Base-by-base conservation (phyloP, 1,140 invertebrate species). In the Acyrthosiphon pisum region DNA sequence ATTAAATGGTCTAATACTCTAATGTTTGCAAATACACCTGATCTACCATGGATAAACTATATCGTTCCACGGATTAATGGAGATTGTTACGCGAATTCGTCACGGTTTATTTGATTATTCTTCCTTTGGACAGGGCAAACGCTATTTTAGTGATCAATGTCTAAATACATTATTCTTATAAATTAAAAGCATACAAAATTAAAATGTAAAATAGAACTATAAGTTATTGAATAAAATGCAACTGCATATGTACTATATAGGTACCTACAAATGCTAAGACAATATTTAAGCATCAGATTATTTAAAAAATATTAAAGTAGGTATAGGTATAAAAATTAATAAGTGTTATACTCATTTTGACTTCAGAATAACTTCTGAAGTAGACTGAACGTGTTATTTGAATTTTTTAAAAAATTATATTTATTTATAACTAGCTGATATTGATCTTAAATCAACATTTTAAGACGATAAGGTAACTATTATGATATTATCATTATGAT, bases 1-100 rank as follows among this genome's bases (percentile, higher is more conserved):
- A 90, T 90, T 60, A n/a, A 90, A 56, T 90, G 50, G 53, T 90
- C 6, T 90, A 90, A 56, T 90, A 35, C 37, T 90, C 6, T 68
- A 90, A 90, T 90, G 53, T 60, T 90, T 60, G 35, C 18, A 60
- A 41, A 44, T 44, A 2, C 23, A 68, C 20, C 35, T 60, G 89
- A 90, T 90, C 26, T 23, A 44, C 89, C 89, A 41, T 60, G 37
- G 18, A 41, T 60, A 90, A 90, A 60, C 37, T 37, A 41, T 37
- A 41, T 56, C 9, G 8, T 90, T 90, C 41, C 35, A 30, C 89
- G 37, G 89, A 60, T 60, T 60, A 90, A 90, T 60, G 9, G 30
- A 68, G 22, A 53, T 56, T 56, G 37, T 53, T 23, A 9, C 23
- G 26, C 44, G 23, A 22, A 88, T 56, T 56, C 48, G 48, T 53